A percentile compares a stretch with the other conserved stretches of the same genome.
These are phyloP conservation scores for Sander vitreus DNA, from an alignment of 2,113 vertebrate species.

Conservation along the genomic window DNA sequence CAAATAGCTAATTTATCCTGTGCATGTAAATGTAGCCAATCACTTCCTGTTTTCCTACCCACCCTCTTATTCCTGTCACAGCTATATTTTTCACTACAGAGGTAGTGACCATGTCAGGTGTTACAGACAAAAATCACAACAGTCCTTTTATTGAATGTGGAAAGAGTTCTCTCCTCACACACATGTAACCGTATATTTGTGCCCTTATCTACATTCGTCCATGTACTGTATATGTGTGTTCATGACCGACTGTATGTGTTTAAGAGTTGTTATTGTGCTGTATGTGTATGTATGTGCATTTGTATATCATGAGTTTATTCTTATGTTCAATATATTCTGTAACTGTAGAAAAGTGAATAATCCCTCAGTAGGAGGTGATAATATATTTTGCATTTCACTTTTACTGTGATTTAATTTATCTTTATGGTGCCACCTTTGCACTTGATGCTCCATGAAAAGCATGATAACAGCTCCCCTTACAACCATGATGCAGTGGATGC, in stretches of 20 bases:
- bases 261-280: slow-evolving; percentile 61
- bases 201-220: slow-evolving; percentile 36
- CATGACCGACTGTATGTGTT: slow-evolving; percentile 20
- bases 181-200: slow-evolving; percentile 5
- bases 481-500: neutral
- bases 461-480: neutral
- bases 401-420: slow-evolving; percentile 59
- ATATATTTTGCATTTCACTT: slow-evolving; percentile 51
- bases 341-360: slow-evolving; percentile 45
- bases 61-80: neutral
- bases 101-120: neutral
- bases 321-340: slow-evolving; percentile 41
- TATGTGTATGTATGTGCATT: slow-evolving; percentile 59
- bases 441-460: neutral
- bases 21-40: slow-evolving; percentile 22
- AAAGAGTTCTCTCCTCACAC: slow-evolving; percentile 42
- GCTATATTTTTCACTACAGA: neutral
- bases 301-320: slow-evolving; percentile 51
- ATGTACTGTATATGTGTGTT: slow-evolving; percentile 68
- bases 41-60: neutral
- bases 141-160: slow-evolving; percentile 16
- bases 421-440: slow-evolving; percentile 22
- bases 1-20: slow-evolving; percentile 1
- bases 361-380: slow-evolving; percentile 44
- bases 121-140: slow-evolving; percentile 16